phyloP scores from a whole-genome alignment of 2,797 vertebrate genomes.

The Phyllotis vaccarum region DNA sequence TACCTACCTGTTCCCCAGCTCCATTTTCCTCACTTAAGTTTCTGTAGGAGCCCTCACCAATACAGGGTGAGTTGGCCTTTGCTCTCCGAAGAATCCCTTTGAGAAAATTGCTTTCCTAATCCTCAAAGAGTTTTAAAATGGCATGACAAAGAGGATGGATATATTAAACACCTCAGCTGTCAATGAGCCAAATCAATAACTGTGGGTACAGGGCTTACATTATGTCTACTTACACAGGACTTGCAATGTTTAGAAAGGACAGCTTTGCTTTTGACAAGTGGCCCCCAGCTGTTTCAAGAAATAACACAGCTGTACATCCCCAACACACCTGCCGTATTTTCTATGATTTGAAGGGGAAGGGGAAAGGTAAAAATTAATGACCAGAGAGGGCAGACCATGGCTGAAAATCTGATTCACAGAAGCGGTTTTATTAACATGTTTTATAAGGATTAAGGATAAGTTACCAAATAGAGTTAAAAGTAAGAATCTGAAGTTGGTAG shows the following conservation, averaged over 20 bases:
- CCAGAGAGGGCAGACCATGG: constrained; percentile 18
- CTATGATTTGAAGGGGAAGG: not conserved
- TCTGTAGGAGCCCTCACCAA: constrained; percentile 11
- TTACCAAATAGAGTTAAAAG: constrained; percentile 29
- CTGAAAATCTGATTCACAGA: not conserved
- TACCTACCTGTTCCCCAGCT: constrained; percentile 41
- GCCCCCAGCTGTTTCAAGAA: constrained; percentile 73
- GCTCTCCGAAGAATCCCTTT: constrained; percentile 70
- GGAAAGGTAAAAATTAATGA: not conserved
- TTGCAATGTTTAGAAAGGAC: constrained; percentile 74
- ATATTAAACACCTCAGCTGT: constrained; percentile 72
- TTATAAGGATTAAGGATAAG: constrained; percentile 11
- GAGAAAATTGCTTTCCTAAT: constrained; percentile 68
- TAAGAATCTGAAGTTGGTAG: not conserved
- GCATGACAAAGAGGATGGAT: constrained; percentile 37
- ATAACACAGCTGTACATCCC: constrained; percentile 45
- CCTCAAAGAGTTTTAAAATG: constrained; percentile 63
- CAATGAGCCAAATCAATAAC: constrained; percentile 77
- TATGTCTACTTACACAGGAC: constrained; percentile 73
- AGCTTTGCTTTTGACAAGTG: constrained; percentile 73
- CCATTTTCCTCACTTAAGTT: constrained; percentile 57
- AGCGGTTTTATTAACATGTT: not conserved
- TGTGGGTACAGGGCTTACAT: constrained; percentile 64
- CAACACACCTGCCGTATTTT: not conserved
- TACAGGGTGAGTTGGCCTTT: constrained; percentile 66